These are phyloP conservation scores for Rhodophaea formosa DNA, from an alignment of 2,888 invertebrate genomes.

Conservation along the genomic window DNA sequence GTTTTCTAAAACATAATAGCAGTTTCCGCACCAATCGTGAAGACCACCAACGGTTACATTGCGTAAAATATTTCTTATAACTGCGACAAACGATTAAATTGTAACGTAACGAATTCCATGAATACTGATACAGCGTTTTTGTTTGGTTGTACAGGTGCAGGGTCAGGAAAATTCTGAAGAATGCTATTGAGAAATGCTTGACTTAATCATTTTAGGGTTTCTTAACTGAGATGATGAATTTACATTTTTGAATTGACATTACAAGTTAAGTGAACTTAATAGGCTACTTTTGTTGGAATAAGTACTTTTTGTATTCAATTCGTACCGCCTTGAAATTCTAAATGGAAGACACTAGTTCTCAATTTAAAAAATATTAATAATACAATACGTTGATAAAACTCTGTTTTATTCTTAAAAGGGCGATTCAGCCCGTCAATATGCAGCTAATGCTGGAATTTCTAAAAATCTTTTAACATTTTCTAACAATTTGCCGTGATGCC, in stretches of 20 bases:
- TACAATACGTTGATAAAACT: too few species aligned
- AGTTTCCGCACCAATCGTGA: not conserved
- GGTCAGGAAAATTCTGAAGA: constrained; percentile 4
- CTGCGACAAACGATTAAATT: not conserved
- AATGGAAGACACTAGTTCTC: too few species aligned
- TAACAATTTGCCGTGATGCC: too few species aligned
- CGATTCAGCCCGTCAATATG: too few species aligned
- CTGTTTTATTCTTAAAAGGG: too few species aligned
- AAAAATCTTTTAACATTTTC: too few species aligned
- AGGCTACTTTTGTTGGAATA: too few species aligned
- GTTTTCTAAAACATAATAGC: not conserved
- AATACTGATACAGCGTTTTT: constrained; percentile 6
- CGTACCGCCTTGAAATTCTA: too few species aligned
- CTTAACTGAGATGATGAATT: not conserved
- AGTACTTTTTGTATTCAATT: too few species aligned
- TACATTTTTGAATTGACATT: not conserved
- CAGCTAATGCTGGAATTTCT: too few species aligned
- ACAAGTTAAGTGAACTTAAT: too few species aligned
- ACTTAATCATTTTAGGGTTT: not conserved
- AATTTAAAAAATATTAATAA: too few species aligned
- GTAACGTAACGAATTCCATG: not conserved
- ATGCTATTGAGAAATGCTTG: constrained; percentile 1
- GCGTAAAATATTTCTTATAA: constrained; percentile 3
- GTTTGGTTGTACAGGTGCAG: constrained; percentile 5
- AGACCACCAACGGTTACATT: constrained; percentile 8